Evolutionary conservation across 37 sponge, comb jelly and placozoan species (phyloP), one percentile per base, ranked within the genome.

Genomic region (Aplysina aerophoba): DNA sequence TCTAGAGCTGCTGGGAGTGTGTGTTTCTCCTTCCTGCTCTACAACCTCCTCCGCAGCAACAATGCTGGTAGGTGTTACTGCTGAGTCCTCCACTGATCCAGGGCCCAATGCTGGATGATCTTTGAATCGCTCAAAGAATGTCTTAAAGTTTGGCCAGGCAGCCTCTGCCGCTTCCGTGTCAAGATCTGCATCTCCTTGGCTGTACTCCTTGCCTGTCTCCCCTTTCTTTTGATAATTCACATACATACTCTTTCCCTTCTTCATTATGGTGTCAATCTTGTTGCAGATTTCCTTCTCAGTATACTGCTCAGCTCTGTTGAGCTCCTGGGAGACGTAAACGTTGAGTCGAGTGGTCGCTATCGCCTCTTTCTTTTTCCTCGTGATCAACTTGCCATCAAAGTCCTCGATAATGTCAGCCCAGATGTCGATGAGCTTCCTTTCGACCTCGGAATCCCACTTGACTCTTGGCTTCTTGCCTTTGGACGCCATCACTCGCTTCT

Each of bases 231-330:
- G 66, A 16, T 65, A 65, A 65, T 12, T 65, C 11, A 11, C 6
- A 65, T 65, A 65, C 66, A 65, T 65, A 30, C 27, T 25, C 27
- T 65, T 65, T 16, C 66, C 66, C 22, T 65, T 65, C 66, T 65
- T 65, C 19, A 65, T 11, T 25, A 65, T 11, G 19, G 13, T 20
- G 22, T 65, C 66, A 11, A 65, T 16, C 27, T 65, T 65, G 66
- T 65, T 20, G 66, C 22, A 8, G 13, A 65, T 30, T 12, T 25
- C 66, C 12, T 16, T 65, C 66, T 65, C 66, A 12, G 66, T 30
- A 16, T 65, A 65, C 22, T 11, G 13, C 6, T 65, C 66, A 11
- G 13, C 22, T 65, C 22, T 11, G 11, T 30, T 16, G 13, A 65
- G 66, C 22, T 65, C 66, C 22, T 65, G 30, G 12, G 11, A 8